Evolutionary conservation across 1,140 invertebrate species (phyloP).

Genomic region (Holotrichia oblita): DNA sequence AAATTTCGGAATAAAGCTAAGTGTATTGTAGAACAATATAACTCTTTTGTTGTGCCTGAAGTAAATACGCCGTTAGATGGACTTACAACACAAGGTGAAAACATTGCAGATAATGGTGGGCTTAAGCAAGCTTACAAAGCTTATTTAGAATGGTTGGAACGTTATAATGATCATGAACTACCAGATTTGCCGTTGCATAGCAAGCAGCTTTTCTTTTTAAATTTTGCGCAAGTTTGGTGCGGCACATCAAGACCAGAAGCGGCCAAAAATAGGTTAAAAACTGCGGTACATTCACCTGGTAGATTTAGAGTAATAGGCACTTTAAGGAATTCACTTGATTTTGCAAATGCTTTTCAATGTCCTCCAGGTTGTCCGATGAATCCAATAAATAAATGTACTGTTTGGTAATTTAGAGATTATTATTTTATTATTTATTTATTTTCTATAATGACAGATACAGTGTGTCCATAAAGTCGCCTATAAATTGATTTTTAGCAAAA

Average conservation of each 20-base stretch:
- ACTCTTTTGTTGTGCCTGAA: conserved; percentile 69
- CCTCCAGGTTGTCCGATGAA: conserved; percentile 76
- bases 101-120: conserved; percentile 91
- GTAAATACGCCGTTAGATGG: conserved; percentile 72
- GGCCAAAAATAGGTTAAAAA: conserved; percentile 78
- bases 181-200: conserved; percentile 78
- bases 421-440: too few relatives aligned
- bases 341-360: conserved; percentile 75
- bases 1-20: conserved; percentile 75
- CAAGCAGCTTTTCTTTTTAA: conserved; percentile 83
- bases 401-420: conserved; percentile 69
- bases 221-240: conserved; percentile 75
- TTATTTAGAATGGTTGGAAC: conserved; percentile 69
- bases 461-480: too few relatives aligned
- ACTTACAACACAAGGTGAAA: conserved; percentile 76
- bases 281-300: conserved; percentile 86
- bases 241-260: conserved; percentile 86
- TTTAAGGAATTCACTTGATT: conserved; percentile 81
- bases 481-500: too few relatives aligned
- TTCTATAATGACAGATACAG: too few relatives aligned
- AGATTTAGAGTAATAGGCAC: conserved; percentile 76
- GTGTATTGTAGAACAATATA: conserved; percentile 84
- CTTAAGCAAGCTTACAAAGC: conserved; percentile 85
- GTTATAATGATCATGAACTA: conserved; percentile 67
- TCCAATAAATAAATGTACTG: conserved; percentile 77